These are phyloP conservation scores for Acrobasis suavella DNA, from an alignment of 2,888 invertebrate genomes.

Conservation along the genomic window DNA sequence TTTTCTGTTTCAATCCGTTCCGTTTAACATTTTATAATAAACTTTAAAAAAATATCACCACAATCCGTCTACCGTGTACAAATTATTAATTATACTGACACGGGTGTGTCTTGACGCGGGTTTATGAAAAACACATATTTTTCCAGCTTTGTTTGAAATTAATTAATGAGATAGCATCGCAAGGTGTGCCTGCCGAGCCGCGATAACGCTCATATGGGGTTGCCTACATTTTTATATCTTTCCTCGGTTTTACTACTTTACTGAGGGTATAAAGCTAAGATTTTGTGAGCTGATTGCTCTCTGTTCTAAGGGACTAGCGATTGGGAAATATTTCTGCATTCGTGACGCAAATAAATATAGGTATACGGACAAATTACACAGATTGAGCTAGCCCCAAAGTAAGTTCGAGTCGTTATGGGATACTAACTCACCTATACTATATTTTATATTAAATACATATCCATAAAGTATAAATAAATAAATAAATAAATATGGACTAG, in stretches of 20 bases:
- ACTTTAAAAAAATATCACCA: neutral
- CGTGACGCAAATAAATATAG: too few relatives aligned
- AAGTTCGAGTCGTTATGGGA: too few relatives aligned
- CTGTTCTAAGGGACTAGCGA: neutral
- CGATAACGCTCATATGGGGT: constrained; percentile 30
- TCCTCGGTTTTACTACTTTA: neutral
- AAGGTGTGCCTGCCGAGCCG: constrained; percentile 54
- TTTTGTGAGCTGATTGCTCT: neutral
- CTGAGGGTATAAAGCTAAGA: too few relatives aligned
- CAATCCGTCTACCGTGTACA: neutral
- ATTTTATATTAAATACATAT: too few relatives aligned
- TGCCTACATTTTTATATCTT: neutral
- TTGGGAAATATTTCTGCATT: too few relatives aligned
- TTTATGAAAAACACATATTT: constrained; percentile 50
- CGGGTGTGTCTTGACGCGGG: constrained; percentile 52
- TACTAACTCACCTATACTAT: too few relatives aligned
- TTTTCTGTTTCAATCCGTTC: too few relatives aligned
- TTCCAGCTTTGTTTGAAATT: constrained; percentile 57
- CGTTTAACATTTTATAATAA: too few relatives aligned
- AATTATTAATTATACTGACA: constrained; percentile 32
- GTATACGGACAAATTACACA: too few relatives aligned
- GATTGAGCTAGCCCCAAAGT: too few relatives aligned
- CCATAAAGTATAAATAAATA: too few relatives aligned
- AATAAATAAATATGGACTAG: too few relatives aligned
- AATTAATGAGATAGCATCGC: constrained; percentile 65